phyloP scores from a whole-genome alignment of 2,113 vertebrate species.

The Salminus brasiliensis region DNA sequence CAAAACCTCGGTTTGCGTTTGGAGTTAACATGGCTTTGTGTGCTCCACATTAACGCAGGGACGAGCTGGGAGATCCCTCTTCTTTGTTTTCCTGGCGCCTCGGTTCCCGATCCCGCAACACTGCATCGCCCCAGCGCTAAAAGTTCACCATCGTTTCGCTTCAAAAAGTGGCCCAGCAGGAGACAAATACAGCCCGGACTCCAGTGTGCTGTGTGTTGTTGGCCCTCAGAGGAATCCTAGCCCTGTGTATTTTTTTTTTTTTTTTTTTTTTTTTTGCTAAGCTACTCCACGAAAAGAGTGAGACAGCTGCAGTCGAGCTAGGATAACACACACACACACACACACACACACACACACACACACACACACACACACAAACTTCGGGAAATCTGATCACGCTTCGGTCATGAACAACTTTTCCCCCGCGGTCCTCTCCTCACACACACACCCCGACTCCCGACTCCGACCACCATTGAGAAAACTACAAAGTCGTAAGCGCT shows the following conservation, averaged over 20 bases:
- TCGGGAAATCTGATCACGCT: constrained; percentile 51
- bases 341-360: too few relatives aligned
- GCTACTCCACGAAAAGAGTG: constrained; percentile 39
- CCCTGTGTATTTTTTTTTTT: too few relatives aligned
- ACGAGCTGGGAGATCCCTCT: constrained; percentile 52
- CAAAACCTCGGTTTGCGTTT: constrained; percentile 60
- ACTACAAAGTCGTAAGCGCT: not conserved
- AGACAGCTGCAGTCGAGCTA: constrained; percentile 60
- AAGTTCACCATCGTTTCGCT: not conserved
- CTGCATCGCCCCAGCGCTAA: not conserved
- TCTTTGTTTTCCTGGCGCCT: constrained; percentile 67
- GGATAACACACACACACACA: constrained; percentile 26
- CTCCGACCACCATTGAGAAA: not conserved
- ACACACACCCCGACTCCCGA: not conserved
- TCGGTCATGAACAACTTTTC: constrained; percentile 43
- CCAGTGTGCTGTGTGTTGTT: not conserved
- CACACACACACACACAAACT: constrained; percentile 39
- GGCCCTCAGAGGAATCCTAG: constrained; percentile 66
- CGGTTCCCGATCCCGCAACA: constrained; percentile 51
- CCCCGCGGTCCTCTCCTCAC: not conserved
- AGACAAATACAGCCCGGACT: constrained; percentile 39
- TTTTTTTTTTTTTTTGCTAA: constrained; percentile 33
- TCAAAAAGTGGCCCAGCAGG: not conserved
- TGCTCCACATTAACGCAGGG: constrained; percentile 47
- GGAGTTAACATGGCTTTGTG: constrained; percentile 40